Evolutionary conservation across 1,140 invertebrate species (phyloP).

Genomic region (Heliconius himera): DNA sequence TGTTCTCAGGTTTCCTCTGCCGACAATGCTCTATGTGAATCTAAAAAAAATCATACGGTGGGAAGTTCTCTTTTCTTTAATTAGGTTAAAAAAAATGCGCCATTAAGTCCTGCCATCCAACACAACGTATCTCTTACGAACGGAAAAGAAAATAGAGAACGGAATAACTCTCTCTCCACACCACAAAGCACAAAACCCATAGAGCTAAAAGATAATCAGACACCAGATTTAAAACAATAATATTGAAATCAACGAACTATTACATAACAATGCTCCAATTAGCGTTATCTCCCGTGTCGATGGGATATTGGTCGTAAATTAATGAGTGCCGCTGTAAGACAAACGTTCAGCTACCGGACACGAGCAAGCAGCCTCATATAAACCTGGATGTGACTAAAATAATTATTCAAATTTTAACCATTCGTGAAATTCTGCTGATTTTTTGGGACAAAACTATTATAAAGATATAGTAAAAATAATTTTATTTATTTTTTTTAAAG

Average conservation of each 20-base stretch:
- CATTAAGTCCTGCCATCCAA: too few species aligned
- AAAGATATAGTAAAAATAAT: not conserved
- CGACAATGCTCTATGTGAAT: too few species aligned
- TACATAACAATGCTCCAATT: conserved; percentile 66
- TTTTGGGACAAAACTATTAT: not conserved
- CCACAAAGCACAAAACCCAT: not conserved
- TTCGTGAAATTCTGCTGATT: not conserved
- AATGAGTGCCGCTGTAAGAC: conserved; percentile 72
- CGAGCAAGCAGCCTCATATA: conserved; percentile 30
- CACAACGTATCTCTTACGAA: too few species aligned
- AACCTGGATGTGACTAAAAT: conserved; percentile 41
- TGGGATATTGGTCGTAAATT: conserved; percentile 68
- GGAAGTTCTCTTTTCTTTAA: too few species aligned
- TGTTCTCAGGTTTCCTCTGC: too few species aligned
- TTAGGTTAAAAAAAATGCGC: too few species aligned
- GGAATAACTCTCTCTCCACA: not conserved
- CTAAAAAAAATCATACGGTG: too few species aligned
- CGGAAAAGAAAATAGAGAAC: too few species aligned
- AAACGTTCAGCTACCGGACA: conserved; percentile 64
- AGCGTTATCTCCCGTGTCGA: conserved; percentile 57
- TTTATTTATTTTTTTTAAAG: not conserved
- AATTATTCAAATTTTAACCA: not conserved
- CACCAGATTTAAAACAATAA: conserved; percentile 25
- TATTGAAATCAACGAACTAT: conserved; percentile 58
- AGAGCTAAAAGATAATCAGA: not conserved